A percentile compares a stretch with the other conserved stretches of the same genome.
Conservation (phyloP, 2,113 vertebrate species). For the Hypomesus transpacificus region DNA sequence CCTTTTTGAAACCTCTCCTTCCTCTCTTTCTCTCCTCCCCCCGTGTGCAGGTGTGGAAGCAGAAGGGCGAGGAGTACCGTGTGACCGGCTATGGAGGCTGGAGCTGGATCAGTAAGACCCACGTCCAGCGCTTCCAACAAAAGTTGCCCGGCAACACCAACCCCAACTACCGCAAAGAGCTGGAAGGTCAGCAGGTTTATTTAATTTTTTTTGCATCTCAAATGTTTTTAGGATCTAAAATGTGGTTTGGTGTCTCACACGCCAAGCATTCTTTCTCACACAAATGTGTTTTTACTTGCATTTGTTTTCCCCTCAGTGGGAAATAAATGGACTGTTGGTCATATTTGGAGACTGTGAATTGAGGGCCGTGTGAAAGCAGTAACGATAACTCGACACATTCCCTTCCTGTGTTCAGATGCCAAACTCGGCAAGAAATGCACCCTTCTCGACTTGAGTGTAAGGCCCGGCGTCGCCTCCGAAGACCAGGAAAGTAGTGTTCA, state of each 20-base stretch:
- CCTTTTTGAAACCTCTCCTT: not conserved
- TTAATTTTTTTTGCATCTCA: no score
- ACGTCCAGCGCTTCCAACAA: slow-evolving; percentile 86
- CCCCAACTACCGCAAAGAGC: slow-evolving; percentile 81
- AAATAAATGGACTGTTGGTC: no score
- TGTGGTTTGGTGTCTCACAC: no score
- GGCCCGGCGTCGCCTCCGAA: slow-evolving; percentile 37
- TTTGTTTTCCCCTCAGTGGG: no score
- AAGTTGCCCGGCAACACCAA: slow-evolving; percentile 96
- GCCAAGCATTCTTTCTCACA: no score
- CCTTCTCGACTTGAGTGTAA: slow-evolving; percentile 60
- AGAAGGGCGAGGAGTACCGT: slow-evolving; percentile 97
- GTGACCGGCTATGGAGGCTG: slow-evolving; percentile 97
- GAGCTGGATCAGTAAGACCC: slow-evolving; percentile 98
- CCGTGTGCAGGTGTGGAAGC: slow-evolving; percentile 90
- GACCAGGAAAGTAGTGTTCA: slow-evolving; percentile 28
- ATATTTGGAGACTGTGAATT: not conserved
- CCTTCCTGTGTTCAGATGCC: slow-evolving; percentile 51
- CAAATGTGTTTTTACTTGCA: no score
- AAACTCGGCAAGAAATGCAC: slow-evolving; percentile 63
- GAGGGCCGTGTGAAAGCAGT: not conserved
- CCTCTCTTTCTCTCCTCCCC: not conserved
- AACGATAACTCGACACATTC: not conserved
- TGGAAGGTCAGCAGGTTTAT: slow-evolving; percentile 51
- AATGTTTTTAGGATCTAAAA: no score